A percentile compares a stretch with the other conserved stretches of the same genome.
Conservation (phyloP, 2,888 invertebrate genomes). For the Lycaena phlaeas region DNA sequence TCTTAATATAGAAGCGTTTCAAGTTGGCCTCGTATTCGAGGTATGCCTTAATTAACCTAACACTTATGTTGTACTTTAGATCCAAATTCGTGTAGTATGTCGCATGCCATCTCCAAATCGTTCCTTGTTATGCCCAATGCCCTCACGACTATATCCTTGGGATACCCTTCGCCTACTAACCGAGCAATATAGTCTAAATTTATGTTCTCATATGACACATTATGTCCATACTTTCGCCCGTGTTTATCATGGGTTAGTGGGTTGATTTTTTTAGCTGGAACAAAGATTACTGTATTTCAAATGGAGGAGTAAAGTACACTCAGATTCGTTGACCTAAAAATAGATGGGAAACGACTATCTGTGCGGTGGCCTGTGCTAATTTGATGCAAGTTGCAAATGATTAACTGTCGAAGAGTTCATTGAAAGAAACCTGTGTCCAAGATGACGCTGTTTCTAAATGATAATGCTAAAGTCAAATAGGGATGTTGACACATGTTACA, state of each 20-base stretch:
- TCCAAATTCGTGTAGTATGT: constrained; percentile 94
- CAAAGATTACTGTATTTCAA: too few species aligned
- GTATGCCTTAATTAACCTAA: constrained; percentile 24
- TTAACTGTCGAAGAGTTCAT: too few species aligned
- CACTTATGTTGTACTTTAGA: constrained; percentile 56
- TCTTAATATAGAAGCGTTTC: constrained; percentile 6
- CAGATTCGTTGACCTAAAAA: too few species aligned
- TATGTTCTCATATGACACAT: constrained; percentile 87
- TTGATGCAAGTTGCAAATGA: too few species aligned
- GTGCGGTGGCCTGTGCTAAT: too few species aligned
- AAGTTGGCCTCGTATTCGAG: neutral
- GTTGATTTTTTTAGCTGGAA: constrained; percentile 63
- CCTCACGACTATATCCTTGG: constrained; percentile 91
- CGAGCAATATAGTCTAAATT: constrained; percentile 93
- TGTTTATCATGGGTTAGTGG: constrained; percentile 65
- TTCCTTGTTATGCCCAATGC: constrained; percentile 94
- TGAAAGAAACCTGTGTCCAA: too few species aligned
- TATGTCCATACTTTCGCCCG: constrained; percentile 61
- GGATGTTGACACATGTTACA: too few species aligned
- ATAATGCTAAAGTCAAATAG: too few species aligned
- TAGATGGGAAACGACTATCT: too few species aligned
- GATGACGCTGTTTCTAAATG: too few species aligned
- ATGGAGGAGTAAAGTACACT: too few species aligned
- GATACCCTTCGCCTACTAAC: constrained; percentile 91
- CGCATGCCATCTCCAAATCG: constrained; percentile 96